Evolutionary conservation across 2,888 invertebrate genomes (phyloP).

Genomic region (Trilocha varians): DNA sequence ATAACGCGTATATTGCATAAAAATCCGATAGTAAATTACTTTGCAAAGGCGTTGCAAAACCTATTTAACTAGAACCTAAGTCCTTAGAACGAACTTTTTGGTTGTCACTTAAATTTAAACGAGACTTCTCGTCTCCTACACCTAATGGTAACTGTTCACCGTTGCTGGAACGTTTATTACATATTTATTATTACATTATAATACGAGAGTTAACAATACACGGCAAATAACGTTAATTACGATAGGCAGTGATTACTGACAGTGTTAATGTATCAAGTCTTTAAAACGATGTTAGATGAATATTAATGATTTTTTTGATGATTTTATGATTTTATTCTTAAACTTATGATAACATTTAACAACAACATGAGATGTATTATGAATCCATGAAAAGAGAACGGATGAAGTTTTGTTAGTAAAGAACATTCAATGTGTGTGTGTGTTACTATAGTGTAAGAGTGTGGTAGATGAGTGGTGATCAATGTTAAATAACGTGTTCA

Average conservation of each 20-base stretch:
- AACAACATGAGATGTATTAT: not conserved
- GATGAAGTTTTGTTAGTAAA: not conserved
- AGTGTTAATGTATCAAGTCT: conserved; percentile 40
- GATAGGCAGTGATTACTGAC: conserved; percentile 55
- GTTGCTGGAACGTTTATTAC: conserved; percentile 68
- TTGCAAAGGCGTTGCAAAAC: conserved; percentile 6
- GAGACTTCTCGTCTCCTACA: conserved; percentile 38
- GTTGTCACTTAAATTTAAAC: conserved; percentile 63
- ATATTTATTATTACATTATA: conserved; percentile 59
- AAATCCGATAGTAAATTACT: not conserved
- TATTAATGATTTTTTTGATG: conserved; percentile 16
- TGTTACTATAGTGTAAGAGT: too few relatives aligned
- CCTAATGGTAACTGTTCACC: conserved; percentile 72
- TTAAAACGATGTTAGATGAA: conserved; percentile 21
- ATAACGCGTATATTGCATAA: not conserved
- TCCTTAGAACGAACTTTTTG: conserved; percentile 73
- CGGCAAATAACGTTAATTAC: conserved; percentile 46
- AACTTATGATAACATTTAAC: not conserved
- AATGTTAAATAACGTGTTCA: not conserved
- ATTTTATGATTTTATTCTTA: conserved; percentile 14
- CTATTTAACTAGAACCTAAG: conserved; percentile 63
- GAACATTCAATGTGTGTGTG: not conserved
- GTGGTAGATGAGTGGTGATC: not conserved
- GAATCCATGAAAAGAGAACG: not conserved
- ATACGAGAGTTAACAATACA: conserved; percentile 48